Percentiles rank a stretch among this genome's conserved stretches.
phyloP scores from a whole-genome alignment of 1,140 invertebrate species.

The Schlechtendalia chinensis region DNA sequence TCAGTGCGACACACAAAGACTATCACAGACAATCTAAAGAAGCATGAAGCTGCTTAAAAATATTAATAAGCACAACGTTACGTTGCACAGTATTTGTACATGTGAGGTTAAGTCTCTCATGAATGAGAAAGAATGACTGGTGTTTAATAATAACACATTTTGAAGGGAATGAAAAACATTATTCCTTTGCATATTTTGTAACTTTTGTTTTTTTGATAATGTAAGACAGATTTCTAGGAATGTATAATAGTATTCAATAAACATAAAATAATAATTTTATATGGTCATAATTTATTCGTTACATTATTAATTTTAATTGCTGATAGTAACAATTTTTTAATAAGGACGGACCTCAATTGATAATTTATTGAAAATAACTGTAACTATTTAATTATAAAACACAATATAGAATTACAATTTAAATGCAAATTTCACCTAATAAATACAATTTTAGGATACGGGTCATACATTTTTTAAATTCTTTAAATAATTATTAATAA shows the following conservation, averaged over 20 bases:
- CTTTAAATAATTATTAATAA: neutral
- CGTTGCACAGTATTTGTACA: neutral
- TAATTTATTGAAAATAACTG: slow-evolving; percentile 28
- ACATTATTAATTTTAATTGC: slow-evolving; percentile 22
- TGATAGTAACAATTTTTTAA: slow-evolving; percentile 8
- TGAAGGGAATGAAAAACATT: slow-evolving; percentile 11
- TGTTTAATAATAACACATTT: neutral
- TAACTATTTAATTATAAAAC: slow-evolving; percentile 30
- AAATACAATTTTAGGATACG: neutral
- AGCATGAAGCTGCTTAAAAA: slow-evolving; percentile 21
- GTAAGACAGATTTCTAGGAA: slow-evolving; percentile 17
- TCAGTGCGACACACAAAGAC: slow-evolving; percentile 17
- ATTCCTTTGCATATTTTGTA: neutral
- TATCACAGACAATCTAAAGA: slow-evolving; percentile 39
- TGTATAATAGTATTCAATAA: slow-evolving; percentile 21
- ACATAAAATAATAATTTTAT: slow-evolving; percentile 7
- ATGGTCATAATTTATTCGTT: slow-evolving; percentile 24
- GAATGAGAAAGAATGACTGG: neutral
- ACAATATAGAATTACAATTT: slow-evolving; percentile 30
- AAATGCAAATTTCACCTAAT: slow-evolving; percentile 28
- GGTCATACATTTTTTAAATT: neutral
- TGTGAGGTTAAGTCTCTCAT: no score
- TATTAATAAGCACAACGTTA: neutral
- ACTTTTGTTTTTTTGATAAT: neutral
- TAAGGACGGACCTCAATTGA: slow-evolving; percentile 45